Evolutionary conservation across 2,113 vertebrate species (phyloP), one percentile per base, ranked within the genome.

Genomic region (Colaptes auratus): DNA sequence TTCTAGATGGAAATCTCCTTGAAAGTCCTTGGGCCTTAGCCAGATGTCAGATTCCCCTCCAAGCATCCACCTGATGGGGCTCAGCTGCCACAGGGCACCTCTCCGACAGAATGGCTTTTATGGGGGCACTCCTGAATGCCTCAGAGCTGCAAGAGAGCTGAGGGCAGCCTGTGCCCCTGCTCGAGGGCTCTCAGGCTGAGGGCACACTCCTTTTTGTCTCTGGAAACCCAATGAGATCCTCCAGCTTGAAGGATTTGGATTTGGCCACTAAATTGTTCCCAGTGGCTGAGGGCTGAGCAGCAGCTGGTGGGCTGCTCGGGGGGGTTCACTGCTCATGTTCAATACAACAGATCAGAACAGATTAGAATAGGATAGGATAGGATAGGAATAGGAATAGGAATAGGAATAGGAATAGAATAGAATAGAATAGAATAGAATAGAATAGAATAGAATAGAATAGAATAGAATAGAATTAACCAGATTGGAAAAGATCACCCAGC

Each of bases 1-100:
- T 91, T 93, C 92, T 87, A 95, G 85, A 85, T 13, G 6, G 79
- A 95, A 95, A 96, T 89, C 91, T 89, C 87, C 93, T 93, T 72
- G 92, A 70, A 82, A 92, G 74, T 89, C 89, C 75, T 79, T 91
- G 90, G 85, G 67, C 85, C 59, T 61, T 6, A 79, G 91, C 88
- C 93, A 96, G 93, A 82, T 80, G 89, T 73, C 88, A 87, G 67
- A 84, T 87, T 91, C 85, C 88, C 33, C 71, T 76, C 39, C 0
- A 6, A 84, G 87, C 87, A 66, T 79, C 50, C 75, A 55, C 23
- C 20, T 59, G 0, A 76, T 4, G 8, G 89, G 78, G 77, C 87
- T 91, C 84, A 84, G 87, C 81, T 89, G 67, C 3, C 1, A 35
- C 39, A 75, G 82, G 85, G 75, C 82, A 89, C 58, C 58, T 82